Evolutionary conservation across 2,797 vertebrate genomes (phyloP), one percentile per base, ranked within the genome.

Genomic region (Hemibagrus guttatus): DNA sequence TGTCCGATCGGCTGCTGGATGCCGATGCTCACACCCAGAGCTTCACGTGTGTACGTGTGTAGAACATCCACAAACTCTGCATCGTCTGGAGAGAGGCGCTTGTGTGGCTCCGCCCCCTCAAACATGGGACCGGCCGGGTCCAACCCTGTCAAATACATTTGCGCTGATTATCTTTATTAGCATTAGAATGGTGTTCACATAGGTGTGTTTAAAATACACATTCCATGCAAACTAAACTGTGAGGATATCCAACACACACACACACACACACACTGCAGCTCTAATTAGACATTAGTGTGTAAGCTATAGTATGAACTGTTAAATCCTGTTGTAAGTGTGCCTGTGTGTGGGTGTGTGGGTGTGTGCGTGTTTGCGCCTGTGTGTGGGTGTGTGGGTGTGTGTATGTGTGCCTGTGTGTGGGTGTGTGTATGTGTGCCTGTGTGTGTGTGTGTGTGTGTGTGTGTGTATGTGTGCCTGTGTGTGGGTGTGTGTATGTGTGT

Each of bases 51-150:
- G 93, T 98, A 99, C 0, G 98, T 99, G 90, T 99, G 98, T 71
- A 99, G 95, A 84, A 99, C 98, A 0, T 99, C 98, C 71, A 99
- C 98, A 81, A 99, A 99, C 90, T 96, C 95, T 0, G 98, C 98
- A 0, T 99, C 98, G 0, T 98, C 98, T 0, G 98, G 97, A 8
- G 98, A 99, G n/a, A 99, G 97, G 66, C 98, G 96, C 69, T 87
- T 95, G 87, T 95, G 79, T 8, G 96, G 93, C 12, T 95, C 96
- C 0, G 88, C 95, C 0, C 96, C 96, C 90, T 99, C 98, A 89
- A 99, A 99, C 98, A 98, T 96, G 0, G 98, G 98, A 6, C 98
- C 98, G 0, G 98, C 98, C 0, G 98, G 98, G 91, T 99, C 98
- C 87, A 99, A 91, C 66, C 98, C 98, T 99, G 66, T 3, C 2